phyloP scores from a whole-genome alignment of 2,888 invertebrate species.

The Conops quadrifasciatus region DNA sequence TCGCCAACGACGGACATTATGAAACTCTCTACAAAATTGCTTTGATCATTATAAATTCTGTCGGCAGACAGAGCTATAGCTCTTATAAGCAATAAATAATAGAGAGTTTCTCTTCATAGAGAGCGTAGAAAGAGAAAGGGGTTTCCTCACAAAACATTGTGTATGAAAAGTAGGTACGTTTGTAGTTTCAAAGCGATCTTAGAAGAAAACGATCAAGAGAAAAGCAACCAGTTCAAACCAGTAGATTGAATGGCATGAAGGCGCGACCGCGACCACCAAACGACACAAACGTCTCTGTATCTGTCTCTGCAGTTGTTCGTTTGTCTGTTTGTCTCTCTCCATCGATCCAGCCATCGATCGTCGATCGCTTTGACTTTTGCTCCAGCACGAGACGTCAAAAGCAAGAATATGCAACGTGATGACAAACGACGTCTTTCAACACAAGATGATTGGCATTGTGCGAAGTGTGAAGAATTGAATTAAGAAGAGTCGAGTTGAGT shows the following conservation, averaged over 20 bases:
- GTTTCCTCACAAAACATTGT: too few species aligned
- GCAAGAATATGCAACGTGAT: neutral
- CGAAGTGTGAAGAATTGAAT: constrained; percentile 19
- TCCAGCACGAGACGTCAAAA: neutral
- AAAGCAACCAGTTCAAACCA: neutral
- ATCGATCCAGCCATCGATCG: neutral
- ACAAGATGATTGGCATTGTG: constrained; percentile 4
- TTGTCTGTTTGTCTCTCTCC: neutral
- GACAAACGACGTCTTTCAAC: constrained; percentile 17
- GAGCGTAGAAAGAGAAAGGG: neutral
- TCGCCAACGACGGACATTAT: too few species aligned
- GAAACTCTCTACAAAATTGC: too few species aligned
- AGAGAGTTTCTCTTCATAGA: neutral
- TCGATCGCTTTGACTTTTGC: constrained; percentile 4
- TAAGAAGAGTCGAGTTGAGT: too few species aligned
- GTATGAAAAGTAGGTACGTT: too few species aligned
- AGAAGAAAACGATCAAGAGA: too few species aligned
- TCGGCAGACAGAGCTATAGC: too few species aligned
- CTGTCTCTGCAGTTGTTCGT: too few species aligned
- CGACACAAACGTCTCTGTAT: neutral
- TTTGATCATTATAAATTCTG: neutral
- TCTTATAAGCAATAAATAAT: neutral
- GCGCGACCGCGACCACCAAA: too few species aligned
- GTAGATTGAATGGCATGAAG: neutral
- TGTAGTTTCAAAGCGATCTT: too few species aligned